These are phyloP conservation scores for Teinopalpus imperialis DNA, from an alignment of 2,888 invertebrate genomes.

Conservation along the genomic window DNA sequence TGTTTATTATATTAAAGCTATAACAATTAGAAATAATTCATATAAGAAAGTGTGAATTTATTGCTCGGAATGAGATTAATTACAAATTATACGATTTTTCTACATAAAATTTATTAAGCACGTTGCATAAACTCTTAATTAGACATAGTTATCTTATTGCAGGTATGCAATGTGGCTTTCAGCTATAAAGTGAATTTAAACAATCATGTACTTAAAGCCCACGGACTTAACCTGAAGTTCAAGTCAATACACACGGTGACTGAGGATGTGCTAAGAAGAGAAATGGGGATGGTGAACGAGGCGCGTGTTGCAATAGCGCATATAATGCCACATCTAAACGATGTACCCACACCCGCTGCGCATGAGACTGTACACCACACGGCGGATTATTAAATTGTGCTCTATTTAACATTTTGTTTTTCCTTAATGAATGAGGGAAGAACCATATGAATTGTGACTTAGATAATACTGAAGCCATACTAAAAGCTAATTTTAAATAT, in stretches of 20 bases:
- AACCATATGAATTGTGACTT: no score
- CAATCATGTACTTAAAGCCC: constrained; percentile 74
- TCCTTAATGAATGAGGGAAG: not conserved
- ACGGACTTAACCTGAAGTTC: constrained; percentile 75
- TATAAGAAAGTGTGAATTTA: no score
- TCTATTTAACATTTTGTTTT: not conserved
- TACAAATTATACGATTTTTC: no score
- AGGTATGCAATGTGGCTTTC: constrained; percentile 77
- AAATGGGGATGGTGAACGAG: constrained; percentile 62
- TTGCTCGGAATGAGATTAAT: no score
- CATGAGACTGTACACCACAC: constrained; percentile 58
- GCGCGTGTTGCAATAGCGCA: constrained; percentile 58
- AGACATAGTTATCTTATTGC: no score
- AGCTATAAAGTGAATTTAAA: constrained; percentile 78
- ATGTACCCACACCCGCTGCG: constrained; percentile 59
- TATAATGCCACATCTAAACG: constrained; percentile 59
- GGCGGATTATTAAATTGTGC: constrained; percentile 35
- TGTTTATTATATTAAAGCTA: no score
- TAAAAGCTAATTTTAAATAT: no score
- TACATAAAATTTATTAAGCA: no score
- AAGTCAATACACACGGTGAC: constrained; percentile 76
- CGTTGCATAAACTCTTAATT: no score
- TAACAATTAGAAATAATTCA: no score
- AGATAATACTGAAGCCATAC: no score
- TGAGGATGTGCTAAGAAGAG: constrained; percentile 63